These are phyloP conservation scores for Geothlypis trichas DNA, from an alignment of 2,113 vertebrate species.

Conservation along the genomic window DNA sequence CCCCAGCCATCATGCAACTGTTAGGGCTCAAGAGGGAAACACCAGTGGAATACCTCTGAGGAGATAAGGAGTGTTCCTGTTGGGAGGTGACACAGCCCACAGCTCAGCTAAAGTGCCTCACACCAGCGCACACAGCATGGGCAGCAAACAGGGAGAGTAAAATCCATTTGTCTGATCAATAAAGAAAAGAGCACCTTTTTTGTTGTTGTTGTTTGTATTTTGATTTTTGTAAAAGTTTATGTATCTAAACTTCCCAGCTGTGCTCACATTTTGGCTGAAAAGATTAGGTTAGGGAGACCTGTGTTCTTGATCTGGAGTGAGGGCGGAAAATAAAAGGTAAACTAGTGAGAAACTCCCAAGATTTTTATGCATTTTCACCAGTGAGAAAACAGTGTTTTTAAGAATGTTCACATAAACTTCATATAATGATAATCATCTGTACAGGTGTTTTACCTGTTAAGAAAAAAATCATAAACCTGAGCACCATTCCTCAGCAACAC, in stretches of 20 bases:
- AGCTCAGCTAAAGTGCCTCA: background rate
- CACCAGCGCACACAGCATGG: background rate
- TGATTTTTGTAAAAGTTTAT: background rate
- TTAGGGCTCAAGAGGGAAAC: background rate
- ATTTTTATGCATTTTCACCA: background rate
- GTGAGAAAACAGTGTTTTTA: background rate
- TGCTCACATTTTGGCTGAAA: background rate
- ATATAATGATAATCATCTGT: background rate
- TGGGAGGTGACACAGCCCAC: background rate
- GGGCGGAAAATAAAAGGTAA: background rate
- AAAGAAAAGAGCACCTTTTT: background rate
- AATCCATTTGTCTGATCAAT: background rate
- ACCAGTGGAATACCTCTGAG: no score
- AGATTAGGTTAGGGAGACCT: background rate
- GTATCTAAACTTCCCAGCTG: background rate
- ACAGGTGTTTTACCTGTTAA: background rate
- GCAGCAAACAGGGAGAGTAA: background rate
- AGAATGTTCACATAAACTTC: background rate
- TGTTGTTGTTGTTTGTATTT: background rate
- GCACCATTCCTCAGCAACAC: background rate
- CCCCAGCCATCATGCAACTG: background rate
- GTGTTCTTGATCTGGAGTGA: background rate
- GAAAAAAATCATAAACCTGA: background rate
- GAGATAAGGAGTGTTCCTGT: rapidly evolving
- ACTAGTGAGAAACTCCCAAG: background rate